Evolutionary conservation across 2,113 vertebrate species (phyloP).

Genomic region (Eublepharis macularius): DNA sequence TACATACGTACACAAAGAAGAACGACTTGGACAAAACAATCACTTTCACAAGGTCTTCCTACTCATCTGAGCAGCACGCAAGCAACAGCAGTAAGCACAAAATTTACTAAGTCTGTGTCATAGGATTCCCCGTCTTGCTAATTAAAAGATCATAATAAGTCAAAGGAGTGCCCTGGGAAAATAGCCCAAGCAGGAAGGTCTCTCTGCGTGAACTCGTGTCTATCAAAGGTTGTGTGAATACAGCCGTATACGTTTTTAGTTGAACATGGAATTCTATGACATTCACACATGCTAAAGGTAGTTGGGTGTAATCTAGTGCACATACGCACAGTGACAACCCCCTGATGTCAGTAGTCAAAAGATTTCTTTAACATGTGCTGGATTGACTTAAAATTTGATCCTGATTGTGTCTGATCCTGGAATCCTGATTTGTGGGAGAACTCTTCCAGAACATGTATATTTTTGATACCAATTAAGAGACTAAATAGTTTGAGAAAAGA

Average conservation of each 20-base stretch:
- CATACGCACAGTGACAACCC: background rate
- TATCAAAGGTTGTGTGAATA: background rate
- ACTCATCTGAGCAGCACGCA: background rate
- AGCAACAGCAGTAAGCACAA: fast-evolving
- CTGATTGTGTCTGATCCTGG: background rate
- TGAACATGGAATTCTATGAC: background rate
- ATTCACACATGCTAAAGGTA: background rate
- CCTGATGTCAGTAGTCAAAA: background rate
- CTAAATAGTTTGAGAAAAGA: background rate
- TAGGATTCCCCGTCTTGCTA: background rate
- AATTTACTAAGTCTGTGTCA: background rate
- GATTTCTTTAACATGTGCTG: background rate
- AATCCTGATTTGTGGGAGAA: background rate
- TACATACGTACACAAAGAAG: background rate
- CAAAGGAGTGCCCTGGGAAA: background rate
- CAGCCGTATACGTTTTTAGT: background rate
- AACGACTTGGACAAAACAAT: background rate
- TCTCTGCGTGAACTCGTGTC: background rate
- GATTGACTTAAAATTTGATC: background rate
- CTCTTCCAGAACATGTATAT: no score
- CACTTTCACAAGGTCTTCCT: background rate
- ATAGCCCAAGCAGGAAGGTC: background rate
- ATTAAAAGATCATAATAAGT: background rate
- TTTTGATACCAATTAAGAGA: background rate
- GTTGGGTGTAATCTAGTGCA: background rate